Base-by-base conservation (phyloP, 1,140 invertebrate species). In the Sesamia nonagrioides region DNA sequence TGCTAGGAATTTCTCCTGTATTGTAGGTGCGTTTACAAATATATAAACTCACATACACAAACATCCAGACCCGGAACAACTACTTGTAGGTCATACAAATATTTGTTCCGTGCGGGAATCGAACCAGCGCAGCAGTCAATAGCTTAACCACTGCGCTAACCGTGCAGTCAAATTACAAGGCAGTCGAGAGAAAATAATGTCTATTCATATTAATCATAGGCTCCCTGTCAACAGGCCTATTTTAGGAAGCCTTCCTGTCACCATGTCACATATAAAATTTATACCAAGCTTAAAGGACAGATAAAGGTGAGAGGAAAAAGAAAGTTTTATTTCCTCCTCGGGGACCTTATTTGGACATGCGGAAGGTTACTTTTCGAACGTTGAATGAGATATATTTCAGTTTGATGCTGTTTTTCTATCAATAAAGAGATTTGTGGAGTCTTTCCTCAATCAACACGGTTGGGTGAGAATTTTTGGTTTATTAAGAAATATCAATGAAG, bases 331-430 rank as follows among this genome's bases (percentile, higher is more conserved):
- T 69, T 50, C 42, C 66, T 33, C 45, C 42, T 50, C 6, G 1
- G 45, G 27, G 66, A 48, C 40, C 40, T 27, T 48, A 63, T 63
- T 63, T 27, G 66, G 42, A 17, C 11, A 11, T 42, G n/a, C 18
- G 9, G 42, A 37, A 42, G 40, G n/a, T n/a, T 50, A 21, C n/a
- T 15, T 27, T 42, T 69, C 17, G 17, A 21, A 17, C 9, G 66
- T 42, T 21, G 66, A 69, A 11, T 42, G 42, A 18, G 66, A 69
- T 50, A 50, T 69, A 69, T 69, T 50, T 69, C 18, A 27, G 42
- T 69, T 69, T 69, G 21, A 69, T 69, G 37, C 17, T 50, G 66
- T 69, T 27, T 69, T 69, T 45, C 42, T 27, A 18, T 69, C 45
- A 69, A 33, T 42, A 63, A 27, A 17, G 56, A 60, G 33, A n/a